Conservation (phyloP, 2,888 invertebrate genomes). For the Entomobrya multifasciata region DNA sequence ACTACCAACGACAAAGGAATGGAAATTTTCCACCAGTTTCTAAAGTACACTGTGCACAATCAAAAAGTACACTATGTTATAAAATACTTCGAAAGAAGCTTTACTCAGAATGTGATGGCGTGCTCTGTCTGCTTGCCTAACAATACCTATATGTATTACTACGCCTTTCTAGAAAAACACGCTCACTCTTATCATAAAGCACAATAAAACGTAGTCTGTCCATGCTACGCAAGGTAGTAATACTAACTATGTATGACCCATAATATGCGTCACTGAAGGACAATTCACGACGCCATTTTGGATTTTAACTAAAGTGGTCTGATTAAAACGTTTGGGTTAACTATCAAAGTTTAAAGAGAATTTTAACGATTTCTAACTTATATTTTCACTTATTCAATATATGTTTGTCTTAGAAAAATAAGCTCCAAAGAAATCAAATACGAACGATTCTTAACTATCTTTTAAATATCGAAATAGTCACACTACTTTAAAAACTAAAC, state of each 20-base stretch:
- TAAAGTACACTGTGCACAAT: too few relatives aligned
- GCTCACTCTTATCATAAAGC: background rate
- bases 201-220: background rate
- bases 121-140: background rate
- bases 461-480: background rate
- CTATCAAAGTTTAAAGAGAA: background rate
- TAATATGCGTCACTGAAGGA: constrained; percentile 62
- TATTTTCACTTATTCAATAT: background rate
- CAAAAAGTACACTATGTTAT: too few relatives aligned
- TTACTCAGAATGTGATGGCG: background rate
- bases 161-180: background rate
- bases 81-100: too few relatives aligned
- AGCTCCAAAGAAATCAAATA: background rate
- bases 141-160: background rate
- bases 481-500: too few relatives aligned
- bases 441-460: background rate
- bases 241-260: constrained; percentile 37
- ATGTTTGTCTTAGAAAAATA: background rate
- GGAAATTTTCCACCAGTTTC: too few relatives aligned
- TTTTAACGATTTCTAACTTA: background rate
- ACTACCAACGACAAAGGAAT: too few relatives aligned
- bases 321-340: background rate
- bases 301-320: background rate
- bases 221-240: background rate
- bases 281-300: constrained; percentile 67